Evolutionary conservation across 2,888 invertebrate genomes (phyloP), one percentile per base, ranked within the genome.

Genomic region (Rapana venosa): DNA sequence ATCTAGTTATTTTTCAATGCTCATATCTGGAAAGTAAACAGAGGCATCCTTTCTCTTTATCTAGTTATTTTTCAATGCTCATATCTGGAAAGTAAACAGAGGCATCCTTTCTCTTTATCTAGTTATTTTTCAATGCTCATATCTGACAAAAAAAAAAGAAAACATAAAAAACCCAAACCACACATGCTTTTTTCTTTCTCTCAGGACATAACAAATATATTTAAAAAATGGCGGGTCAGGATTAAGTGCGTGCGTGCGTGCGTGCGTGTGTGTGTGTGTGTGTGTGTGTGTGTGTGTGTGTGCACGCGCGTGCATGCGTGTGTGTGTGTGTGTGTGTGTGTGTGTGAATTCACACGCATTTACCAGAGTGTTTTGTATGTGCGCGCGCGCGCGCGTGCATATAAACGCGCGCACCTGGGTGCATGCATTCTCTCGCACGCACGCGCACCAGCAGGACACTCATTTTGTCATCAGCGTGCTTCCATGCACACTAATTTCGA

Each of bases 271-370:
- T 81, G 81, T 47, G 81, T 81, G 36, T 30, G 35, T 79, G 35
- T 17, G 79, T 32, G 79, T 17, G 79, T 17, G 79, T 13, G 79
- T 35, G 79, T 17, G 79, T 79, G 79, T 17, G 79, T 35, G 79
- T 17, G 79, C 17, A 35, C 35, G 79, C 35, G 79, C 20, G 79
- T 79, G 79, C 35, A 35, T 79, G 79, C 35, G 79, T 79, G 79
- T 79, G 79, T 79, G 79, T 35, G 79, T 79, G 79, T 35, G 79
- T 79, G 79, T 35, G 79, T 79, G 35, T 32, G n/a, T 79, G 79
- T 35, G 35, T 79, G 35, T n/a, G 81, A 36, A 36, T 47, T 36
- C 36, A 36, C 22, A 36, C 36, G 36, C 20, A 61, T 61, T 11
- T 61, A 17, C 17, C 13, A 15, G 81, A 36, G 81, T 36, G 81